These are phyloP conservation scores for Alviniconcha marisindica DNA, from an alignment of 1,140 invertebrate genomes.

Conservation along the genomic window DNA sequence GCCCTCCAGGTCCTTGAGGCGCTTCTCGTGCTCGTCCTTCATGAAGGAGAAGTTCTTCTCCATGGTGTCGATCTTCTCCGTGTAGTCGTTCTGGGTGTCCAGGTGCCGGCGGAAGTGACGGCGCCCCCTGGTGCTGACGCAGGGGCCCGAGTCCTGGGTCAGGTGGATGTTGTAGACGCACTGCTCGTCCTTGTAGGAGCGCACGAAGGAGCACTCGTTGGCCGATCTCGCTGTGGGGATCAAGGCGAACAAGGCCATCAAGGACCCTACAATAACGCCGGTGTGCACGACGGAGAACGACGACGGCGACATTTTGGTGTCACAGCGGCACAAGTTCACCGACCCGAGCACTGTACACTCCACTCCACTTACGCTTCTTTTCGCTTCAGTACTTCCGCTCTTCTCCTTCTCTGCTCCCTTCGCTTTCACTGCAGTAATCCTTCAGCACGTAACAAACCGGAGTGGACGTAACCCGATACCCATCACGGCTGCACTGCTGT, in stretches of 20 bases:
- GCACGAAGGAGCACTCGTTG: slow-evolving; percentile 27
- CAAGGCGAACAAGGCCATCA: neutral
- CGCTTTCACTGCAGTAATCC: neutral
- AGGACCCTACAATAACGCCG: no score
- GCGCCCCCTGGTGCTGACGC: neutral
- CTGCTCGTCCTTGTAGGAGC: slow-evolving; percentile 37
- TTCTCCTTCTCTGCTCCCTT: neutral
- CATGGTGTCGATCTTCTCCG: slow-evolving; percentile 48
- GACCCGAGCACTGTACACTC: no score
- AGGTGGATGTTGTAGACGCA: slow-evolving; percentile 44
- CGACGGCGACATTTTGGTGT: neutral
- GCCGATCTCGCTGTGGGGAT: no score
- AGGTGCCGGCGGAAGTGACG: neutral
- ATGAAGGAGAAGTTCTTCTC: slow-evolving; percentile 51
- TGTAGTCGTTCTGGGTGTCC: slow-evolving; percentile 46
- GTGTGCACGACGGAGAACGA: neutral
- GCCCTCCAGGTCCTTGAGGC: slow-evolving; percentile 55
- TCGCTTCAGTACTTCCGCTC: neutral
- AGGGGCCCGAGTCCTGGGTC: slow-evolving; percentile 2
- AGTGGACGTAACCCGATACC: no score
- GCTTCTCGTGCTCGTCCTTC: slow-evolving; percentile 55
- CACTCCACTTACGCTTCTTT: neutral
- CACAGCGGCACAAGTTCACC: no score
- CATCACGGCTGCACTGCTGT: no score
- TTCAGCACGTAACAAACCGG: no score